Percentiles rank a stretch among this genome's conserved stretches.
Conservation (phyloP, 2,113 vertebrate species). For the Chrysemys picta region DNA sequence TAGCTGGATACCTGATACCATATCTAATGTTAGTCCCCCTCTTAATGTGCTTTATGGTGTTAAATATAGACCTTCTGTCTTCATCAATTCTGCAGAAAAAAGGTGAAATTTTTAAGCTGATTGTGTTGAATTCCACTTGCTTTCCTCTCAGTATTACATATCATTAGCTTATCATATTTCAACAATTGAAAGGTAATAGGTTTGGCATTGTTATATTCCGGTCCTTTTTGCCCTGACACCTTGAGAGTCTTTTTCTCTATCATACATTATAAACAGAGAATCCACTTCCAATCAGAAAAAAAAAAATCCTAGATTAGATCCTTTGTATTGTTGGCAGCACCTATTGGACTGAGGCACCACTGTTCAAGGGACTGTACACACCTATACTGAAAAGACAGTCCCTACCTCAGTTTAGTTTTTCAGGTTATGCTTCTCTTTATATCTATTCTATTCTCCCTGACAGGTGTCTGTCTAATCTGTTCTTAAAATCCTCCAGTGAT, state of each 20-base stretch:
- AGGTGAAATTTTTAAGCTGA: not conserved
- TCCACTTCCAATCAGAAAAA: not conserved
- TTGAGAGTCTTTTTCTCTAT: not conserved
- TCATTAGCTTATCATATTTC: not conserved
- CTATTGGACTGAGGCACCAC: too few species aligned
- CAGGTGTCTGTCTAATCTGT: too few species aligned
- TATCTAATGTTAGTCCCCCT: not conserved
- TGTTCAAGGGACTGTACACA: too few species aligned
- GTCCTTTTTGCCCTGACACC: not conserved
- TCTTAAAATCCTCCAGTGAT: too few species aligned
- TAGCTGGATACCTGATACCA: not conserved
- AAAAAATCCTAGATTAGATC: not conserved
- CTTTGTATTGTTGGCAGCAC: not conserved
- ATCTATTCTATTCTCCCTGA: not conserved
- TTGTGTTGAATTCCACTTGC: not conserved
- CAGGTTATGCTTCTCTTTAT: not conserved
- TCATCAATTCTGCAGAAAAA: not conserved
- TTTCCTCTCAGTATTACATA: not conserved
- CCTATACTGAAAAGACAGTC: not conserved
- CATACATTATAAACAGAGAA: not conserved
- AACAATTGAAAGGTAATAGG: not conserved
- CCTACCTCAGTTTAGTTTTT: not conserved
- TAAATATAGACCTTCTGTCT: not conserved
- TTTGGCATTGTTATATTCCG: not conserved
- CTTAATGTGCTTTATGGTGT: not conserved